Evolutionary conservation across 2,797 vertebrate species (phyloP).

Genomic region (Enteromius viviparus): DNA sequence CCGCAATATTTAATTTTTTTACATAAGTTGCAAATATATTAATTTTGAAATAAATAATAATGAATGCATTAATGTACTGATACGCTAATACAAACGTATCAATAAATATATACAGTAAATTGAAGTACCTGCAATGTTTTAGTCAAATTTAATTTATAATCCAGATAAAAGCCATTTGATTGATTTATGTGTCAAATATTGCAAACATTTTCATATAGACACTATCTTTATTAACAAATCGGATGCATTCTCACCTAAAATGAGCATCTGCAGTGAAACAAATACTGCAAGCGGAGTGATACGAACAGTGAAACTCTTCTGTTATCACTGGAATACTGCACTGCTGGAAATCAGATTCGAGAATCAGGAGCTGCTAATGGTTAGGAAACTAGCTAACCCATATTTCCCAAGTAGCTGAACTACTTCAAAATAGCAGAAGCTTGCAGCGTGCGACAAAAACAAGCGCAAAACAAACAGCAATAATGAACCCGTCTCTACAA

Average conservation of each 20-base stretch:
- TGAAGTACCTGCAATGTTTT: background rate
- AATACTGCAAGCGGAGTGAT: background rate
- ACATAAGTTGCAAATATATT: background rate
- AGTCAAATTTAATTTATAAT: background rate
- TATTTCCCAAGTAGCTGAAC: background rate
- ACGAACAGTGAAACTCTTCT: background rate
- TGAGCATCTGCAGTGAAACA: background rate
- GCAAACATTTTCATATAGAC: background rate
- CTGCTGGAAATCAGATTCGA: background rate
- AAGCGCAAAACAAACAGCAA: background rate
- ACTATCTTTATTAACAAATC: background rate
- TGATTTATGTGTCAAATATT: background rate
- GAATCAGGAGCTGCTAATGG: background rate
- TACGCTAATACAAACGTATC: too few relatives aligned
- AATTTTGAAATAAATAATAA: too few relatives aligned
- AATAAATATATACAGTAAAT: background rate
- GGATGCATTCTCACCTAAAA: background rate
- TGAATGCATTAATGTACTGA: too few relatives aligned
- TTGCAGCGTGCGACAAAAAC: background rate
- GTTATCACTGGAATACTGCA: background rate
- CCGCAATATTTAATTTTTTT: background rate
- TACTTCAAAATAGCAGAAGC: background rate
- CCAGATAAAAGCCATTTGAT: background rate
- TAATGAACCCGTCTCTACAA: conserved; percentile 12
- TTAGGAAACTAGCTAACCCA: background rate